Conservation (phyloP, 2,888 invertebrate species). For the Trachelus stipa region DNA sequence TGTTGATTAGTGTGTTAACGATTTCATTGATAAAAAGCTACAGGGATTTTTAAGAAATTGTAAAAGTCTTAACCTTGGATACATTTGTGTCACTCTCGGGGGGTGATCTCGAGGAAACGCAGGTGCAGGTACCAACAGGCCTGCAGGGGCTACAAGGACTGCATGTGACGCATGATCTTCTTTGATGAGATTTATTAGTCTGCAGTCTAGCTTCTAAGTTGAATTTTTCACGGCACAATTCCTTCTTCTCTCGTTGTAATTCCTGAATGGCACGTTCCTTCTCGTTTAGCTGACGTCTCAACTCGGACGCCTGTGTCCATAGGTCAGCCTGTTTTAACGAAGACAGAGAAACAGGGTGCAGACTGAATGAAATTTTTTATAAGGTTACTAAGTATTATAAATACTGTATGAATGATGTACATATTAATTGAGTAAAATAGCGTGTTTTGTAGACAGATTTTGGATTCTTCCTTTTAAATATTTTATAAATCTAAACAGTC, state of each 20-base stretch:
- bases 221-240: slow-evolving; percentile 65
- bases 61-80: slow-evolving; percentile 30
- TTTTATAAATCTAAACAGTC: not conserved
- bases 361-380: not conserved
- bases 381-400: not conserved
- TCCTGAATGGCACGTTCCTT: slow-evolving; percentile 63
- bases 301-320: slow-evolving; percentile 49
- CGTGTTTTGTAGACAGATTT: not conserved
- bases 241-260: slow-evolving; percentile 66
- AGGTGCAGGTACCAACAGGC: slow-evolving; percentile 33
- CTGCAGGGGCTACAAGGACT: slow-evolving; percentile 45
- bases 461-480: slow-evolving; percentile 28
- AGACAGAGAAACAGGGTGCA: not conserved
- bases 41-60: not conserved
- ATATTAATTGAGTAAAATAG: not conserved
- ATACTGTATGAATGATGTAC: not conserved
- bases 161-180: slow-evolving; percentile 29
- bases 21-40: not conserved
- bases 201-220: slow-evolving; percentile 65
- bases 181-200: slow-evolving; percentile 40
- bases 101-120: slow-evolving; percentile 28
- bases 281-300: slow-evolving; percentile 61
- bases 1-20: slow-evolving; percentile 29
- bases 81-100: slow-evolving; percentile 33
- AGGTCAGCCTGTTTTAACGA: slow-evolving; percentile 29